Evolutionary conservation across 2,888 invertebrate species (phyloP).

Genomic region (Scaptomyza parva): DNA sequence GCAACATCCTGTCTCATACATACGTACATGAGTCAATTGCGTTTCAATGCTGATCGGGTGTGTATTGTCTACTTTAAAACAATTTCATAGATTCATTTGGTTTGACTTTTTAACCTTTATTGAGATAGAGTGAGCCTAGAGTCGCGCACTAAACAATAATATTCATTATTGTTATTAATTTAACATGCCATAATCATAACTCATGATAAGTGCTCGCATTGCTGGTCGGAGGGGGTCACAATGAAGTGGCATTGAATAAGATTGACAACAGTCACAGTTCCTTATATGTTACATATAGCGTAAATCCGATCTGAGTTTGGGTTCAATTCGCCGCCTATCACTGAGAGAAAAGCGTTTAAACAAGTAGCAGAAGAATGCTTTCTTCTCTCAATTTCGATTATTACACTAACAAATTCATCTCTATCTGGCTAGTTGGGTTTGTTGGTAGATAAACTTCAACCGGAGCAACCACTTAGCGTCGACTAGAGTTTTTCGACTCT

Average conservation of each 20-base stretch:
- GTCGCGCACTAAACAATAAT: slow-evolving; percentile 61
- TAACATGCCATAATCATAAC: slow-evolving; percentile 69
- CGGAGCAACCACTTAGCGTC: slow-evolving; percentile 57
- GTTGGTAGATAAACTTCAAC: slow-evolving; percentile 59
- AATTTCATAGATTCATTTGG: slow-evolving; percentile 26
- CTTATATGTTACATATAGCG: slow-evolving; percentile 3
- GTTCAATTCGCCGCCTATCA: slow-evolving; percentile 3
- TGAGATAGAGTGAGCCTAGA: slow-evolving; percentile 37
- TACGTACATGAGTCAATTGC: too few species aligned
- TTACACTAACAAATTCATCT: slow-evolving; percentile 6
- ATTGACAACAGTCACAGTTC: slow-evolving; percentile 45
- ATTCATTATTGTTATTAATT: slow-evolving; percentile 76
- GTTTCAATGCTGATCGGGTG: background rate
- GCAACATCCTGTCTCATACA: too few species aligned
- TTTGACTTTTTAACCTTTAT: slow-evolving; percentile 37
- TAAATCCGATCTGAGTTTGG: slow-evolving; percentile 3
- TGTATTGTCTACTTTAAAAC: background rate
- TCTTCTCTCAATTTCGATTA: slow-evolving; percentile 47
- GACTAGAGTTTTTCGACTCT: too few species aligned
- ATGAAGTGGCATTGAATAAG: slow-evolving; percentile 38
- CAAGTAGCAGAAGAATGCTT: slow-evolving; percentile 41
- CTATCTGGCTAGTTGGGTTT: slow-evolving; percentile 2
- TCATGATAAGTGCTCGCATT: slow-evolving; percentile 52
- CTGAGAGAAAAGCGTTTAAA: slow-evolving; percentile 1
- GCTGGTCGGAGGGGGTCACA: slow-evolving; percentile 5